These are phyloP conservation scores for Nephotettix cincticeps DNA, from an alignment of 1,140 invertebrate species.

Conservation along the genomic window DNA sequence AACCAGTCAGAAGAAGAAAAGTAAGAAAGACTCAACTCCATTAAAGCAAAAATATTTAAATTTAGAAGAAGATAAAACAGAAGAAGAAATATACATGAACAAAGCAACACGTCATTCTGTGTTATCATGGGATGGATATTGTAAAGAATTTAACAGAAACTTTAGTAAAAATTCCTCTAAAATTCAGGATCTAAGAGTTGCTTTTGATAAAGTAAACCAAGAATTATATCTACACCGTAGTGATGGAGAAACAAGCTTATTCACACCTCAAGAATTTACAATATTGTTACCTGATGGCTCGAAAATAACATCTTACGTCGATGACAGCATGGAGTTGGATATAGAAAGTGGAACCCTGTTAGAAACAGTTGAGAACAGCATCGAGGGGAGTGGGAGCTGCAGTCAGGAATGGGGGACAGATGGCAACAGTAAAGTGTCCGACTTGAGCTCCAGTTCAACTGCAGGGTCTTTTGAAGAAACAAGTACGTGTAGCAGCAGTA, in stretches of 20 bases:
- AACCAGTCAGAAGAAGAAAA: too few relatives aligned
- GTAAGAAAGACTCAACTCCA: not conserved
- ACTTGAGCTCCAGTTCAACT: too few relatives aligned
- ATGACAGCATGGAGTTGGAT: not conserved
- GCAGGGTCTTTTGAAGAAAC: not conserved
- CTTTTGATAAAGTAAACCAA: not conserved
- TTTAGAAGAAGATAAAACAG: not conserved
- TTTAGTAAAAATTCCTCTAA: not conserved
- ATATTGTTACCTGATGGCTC: not conserved
- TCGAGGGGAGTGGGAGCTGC: not conserved
- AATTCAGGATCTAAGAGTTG: not conserved
- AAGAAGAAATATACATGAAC: too few relatives aligned
- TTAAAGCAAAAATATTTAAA: not conserved
- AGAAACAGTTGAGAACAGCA: not conserved
- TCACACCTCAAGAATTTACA: not conserved
- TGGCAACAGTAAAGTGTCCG: too few relatives aligned
- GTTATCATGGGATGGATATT: not conserved
- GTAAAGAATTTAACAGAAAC: not conserved
- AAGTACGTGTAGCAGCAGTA: too few relatives aligned
- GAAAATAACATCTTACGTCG: not conserved
- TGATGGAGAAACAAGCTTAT: not conserved
- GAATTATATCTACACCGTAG: not conserved
- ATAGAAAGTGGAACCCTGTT: not conserved
- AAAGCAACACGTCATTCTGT: too few relatives aligned
- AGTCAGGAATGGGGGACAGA: too few relatives aligned